Evolutionary conservation across 2,888 invertebrate genomes (phyloP), one percentile per base, ranked within the genome.

Genomic region (Priocnemis perturbator): DNA sequence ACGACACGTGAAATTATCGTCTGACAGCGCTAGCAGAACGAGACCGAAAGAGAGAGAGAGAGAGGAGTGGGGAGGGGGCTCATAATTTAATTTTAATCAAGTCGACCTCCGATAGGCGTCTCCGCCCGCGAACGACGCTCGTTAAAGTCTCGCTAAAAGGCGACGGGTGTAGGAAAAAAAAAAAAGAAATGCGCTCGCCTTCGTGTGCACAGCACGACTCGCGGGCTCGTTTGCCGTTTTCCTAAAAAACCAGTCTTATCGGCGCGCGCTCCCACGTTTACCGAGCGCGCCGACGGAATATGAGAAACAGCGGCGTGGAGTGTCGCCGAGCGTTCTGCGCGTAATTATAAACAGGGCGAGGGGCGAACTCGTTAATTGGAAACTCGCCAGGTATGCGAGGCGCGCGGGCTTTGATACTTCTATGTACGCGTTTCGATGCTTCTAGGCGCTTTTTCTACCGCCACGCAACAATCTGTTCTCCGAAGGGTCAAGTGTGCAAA

Each of bases 81-180:
- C 47, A n/a, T 58, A 66, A 69, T 67, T 72, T 23, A 45, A 30
- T 60, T 64, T 58, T 62, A 64, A 72, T 69, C 61, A 62, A 60
- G 59, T 48, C 47, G 58, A 19, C 9, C 11, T 19, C n/a, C 15
- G 44, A 62, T 52, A 9, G 15, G 21, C 7, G n/a, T 26, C 14
- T 45, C 57, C 9, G 44, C 26, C 58, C 44, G 58, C 50, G 50
- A 9, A 50, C 50, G 50, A 19, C 50, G 50, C 50, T 50, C 50
- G 50, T 50, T 50, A 50, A 50, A 50, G 1, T 50, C 19, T 50
- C 50, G 50, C 19, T 17, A n/a, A 37, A 3, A 37, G 1, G 7
- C 37, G 4, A 3, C 4, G 14, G 50, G 19, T 5, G n/a, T n/a
- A n/a, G n/a, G n/a, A n/a, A n/a, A n/a, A n/a, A n/a, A n/a, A n/a